Percentiles rank a stretch among this genome's conserved stretches.
phyloP scores from a whole-genome alignment of 2,888 invertebrate genomes.

The Alloplasta piceator region DNA sequence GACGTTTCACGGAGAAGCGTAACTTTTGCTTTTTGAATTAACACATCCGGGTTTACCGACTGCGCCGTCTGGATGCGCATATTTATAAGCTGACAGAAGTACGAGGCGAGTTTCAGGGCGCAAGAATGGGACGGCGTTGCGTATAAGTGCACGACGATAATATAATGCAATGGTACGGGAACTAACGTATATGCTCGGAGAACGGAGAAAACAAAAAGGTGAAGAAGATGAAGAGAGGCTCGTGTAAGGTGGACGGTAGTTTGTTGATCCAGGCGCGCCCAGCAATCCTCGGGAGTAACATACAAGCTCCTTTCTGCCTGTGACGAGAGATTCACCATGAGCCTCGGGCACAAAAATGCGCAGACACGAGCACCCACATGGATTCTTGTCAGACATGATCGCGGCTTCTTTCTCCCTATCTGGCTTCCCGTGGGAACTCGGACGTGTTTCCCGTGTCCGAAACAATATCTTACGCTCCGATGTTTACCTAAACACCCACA shows the following conservation, averaged over 20 bases:
- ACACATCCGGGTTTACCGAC: slow-evolving; percentile 49
- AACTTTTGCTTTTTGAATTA: slow-evolving; percentile 51
- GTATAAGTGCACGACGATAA: slow-evolving; percentile 10
- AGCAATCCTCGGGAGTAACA: slow-evolving; percentile 58
- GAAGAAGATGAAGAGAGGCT: slow-evolving; percentile 52
- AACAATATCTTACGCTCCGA: slow-evolving; percentile 53
- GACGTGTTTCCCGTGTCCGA: slow-evolving; percentile 54
- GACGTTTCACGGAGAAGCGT: slow-evolving; percentile 28
- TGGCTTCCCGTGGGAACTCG: slow-evolving; percentile 69
- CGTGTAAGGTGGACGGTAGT: slow-evolving; percentile 65
- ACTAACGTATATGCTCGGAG: not conserved
- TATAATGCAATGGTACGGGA: not conserved
- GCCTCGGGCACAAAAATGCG: slow-evolving; percentile 19
- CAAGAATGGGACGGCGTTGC: not conserved
- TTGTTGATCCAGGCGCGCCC: slow-evolving; percentile 74
- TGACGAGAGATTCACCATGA: slow-evolving; percentile 40
- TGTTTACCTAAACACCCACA: slow-evolving; percentile 69
- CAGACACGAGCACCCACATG: not conserved
- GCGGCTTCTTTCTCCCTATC: slow-evolving; percentile 24
- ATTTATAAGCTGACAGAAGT: slow-evolving; percentile 13
- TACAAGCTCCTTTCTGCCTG: slow-evolving; percentile 22
- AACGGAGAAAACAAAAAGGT: slow-evolving; percentile 30
- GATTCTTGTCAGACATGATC: slow-evolving; percentile 16
- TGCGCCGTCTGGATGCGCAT: slow-evolving; percentile 7
- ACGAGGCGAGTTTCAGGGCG: slow-evolving; percentile 13